Evolutionary conservation across 2,797 vertebrate genomes (phyloP), one percentile per base, ranked within the genome.

Genomic region (Semotilus atromaculatus): DNA sequence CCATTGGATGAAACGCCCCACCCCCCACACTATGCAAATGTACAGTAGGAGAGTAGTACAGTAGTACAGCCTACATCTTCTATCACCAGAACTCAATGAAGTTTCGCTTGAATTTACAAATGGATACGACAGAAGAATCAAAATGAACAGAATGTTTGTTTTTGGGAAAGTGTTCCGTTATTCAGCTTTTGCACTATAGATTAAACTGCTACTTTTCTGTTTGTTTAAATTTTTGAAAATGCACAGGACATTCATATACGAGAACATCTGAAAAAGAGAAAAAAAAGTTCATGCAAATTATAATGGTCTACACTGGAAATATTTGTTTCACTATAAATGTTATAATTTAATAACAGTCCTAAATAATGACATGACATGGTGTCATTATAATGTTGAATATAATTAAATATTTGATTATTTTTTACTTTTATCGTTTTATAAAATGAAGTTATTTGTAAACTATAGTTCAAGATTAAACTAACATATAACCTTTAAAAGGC

Each of bases 21-120:
- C 13, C 53, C 29, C n/a, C 9, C 11, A 10, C 4, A 23, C 8
- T 8, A 45, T 82, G 38, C 45, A 82, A 62, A 82, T 73, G 14
- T 34, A 7, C 75, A 43, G 36, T 7, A n/a, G n/a, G n/a, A n/a
- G n/a, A n/a, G n/a, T n/a, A n/a, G n/a, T n/a, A n/a, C n/a, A n/a
- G n/a, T n/a, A n/a, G n/a, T n/a, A n/a, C n/a, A n/a, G n/a, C n/a
- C n/a, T n/a, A 19, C 53, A 62, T 40, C 4, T 55, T 29, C 38
- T 31, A 71, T 43, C 80, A 40, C 5, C 31, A 3, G 11, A 55
- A 81, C 31, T 70, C 34, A 40, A 3, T 3, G 18, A 48, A 73
- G 68, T 73, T 60, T 82, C 80, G 5, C 68, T 62, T n/a, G 68
- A 71, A 71, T 58, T 81, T 43, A 60, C 38, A 82, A n/a, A 11